Evolutionary conservation across 2,797 vertebrate genomes (phyloP).

Genomic region (Hypotaenidia okinawae): DNA sequence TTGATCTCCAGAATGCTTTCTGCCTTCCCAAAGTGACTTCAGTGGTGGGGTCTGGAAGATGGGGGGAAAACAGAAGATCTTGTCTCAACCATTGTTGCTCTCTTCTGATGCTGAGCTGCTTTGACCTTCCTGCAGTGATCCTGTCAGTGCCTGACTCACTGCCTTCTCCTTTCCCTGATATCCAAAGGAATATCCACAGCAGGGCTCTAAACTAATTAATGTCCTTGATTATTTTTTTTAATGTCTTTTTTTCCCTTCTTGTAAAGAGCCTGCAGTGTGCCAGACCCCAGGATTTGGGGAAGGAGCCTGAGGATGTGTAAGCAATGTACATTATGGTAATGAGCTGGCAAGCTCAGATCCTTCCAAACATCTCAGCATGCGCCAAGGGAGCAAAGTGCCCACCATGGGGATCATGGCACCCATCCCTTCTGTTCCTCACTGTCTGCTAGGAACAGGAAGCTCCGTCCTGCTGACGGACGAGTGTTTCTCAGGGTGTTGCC

Average conservation of each 20-base stretch:
- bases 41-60: neutral
- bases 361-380: neutral
- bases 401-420: rapidly evolving
- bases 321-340: neutral
- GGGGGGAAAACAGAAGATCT: neutral
- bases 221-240: neutral
- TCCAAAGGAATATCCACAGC: neutral
- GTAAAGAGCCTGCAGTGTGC: neutral
- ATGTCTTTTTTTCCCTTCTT: neutral
- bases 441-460: neutral
- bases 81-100: neutral
- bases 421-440: rapidly evolving
- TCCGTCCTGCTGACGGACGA: rapidly evolving
- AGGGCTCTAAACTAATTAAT: neutral
- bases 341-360: neutral
- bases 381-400: neutral
- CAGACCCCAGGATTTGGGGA: slow-evolving; percentile 2
- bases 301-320: neutral
- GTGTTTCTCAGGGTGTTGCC: neutral
- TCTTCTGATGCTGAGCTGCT: neutral
- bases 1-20: neutral
- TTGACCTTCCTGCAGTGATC: neutral
- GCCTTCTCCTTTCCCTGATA: neutral
- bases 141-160: neutral
- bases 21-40: neutral